These are phyloP conservation scores for Sycon ciliatum DNA, from an alignment of 37 sponge, comb jelly and placozoan genomes.

Conservation along the genomic window DNA sequence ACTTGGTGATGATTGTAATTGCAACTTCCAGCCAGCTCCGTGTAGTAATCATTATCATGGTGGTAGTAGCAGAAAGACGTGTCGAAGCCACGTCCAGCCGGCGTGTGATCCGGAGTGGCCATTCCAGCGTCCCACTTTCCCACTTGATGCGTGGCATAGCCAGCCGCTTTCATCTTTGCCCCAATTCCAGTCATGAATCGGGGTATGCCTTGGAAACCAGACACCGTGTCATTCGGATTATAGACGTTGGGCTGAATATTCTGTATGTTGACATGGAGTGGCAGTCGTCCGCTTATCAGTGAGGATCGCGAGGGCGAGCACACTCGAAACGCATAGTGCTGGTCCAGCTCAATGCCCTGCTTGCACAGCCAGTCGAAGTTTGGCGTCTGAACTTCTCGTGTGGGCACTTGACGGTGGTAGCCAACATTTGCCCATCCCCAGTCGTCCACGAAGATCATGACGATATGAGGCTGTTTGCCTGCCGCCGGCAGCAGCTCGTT, in stretches of 20 bases:
- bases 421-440: conserved; percentile 49
- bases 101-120: conserved; percentile 32
- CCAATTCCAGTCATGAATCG: conserved; percentile 16
- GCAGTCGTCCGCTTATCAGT: neutral
- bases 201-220: conserved; percentile 20
- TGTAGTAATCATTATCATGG: conserved; percentile 44
- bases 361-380: conserved; percentile 25
- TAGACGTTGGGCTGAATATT: conserved; percentile 2
- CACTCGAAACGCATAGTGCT: neutral
- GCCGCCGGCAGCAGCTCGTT: too few relatives aligned
- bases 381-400: conserved; percentile 5
- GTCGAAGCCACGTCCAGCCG: conserved; percentile 34
- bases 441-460: conserved; percentile 17
- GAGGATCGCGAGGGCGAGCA: neutral
- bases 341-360: conserved; percentile 18
- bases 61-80: conserved; percentile 41
- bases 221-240: conserved; percentile 22
- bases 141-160: conserved; percentile 21
- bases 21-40: too few relatives aligned
- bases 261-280: neutral
- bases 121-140: conserved; percentile 33
- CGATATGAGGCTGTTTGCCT: conserved; percentile 5
- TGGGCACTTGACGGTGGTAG: conserved; percentile 16
- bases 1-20: too few relatives aligned
- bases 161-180: neutral